Percentiles rank a stretch among this genome's conserved stretches.
phyloP scores from a whole-genome alignment of 2,888 invertebrate genomes.

The Hirtodrosophila trivittata region DNA sequence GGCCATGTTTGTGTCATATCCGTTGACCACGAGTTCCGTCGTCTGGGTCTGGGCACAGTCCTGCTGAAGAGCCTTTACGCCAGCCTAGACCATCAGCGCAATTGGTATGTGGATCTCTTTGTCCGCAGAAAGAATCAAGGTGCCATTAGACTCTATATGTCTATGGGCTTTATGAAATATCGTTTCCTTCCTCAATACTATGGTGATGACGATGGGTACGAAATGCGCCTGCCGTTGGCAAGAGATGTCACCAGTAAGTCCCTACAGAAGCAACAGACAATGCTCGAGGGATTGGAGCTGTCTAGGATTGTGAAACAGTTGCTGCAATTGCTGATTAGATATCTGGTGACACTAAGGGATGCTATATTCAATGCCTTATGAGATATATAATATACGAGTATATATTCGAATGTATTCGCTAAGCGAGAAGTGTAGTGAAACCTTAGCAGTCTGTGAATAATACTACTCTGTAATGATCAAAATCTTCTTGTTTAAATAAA shows the following conservation, averaged over 20 bases:
- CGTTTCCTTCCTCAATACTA: conserved; percentile 30
- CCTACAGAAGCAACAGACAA: background rate
- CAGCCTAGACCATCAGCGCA: conserved; percentile 14
- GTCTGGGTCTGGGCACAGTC: conserved; percentile 45
- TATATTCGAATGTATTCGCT: background rate
- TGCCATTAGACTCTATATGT: conserved; percentile 45
- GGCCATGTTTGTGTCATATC: conserved; percentile 49
- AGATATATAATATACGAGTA: background rate
- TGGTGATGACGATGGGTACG: conserved; percentile 46
- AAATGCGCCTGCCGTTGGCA: conserved; percentile 49
- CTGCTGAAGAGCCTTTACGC: conserved; percentile 28
- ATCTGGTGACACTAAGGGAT: background rate
- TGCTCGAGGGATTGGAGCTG: background rate
- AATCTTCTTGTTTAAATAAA: conserved; percentile 27
- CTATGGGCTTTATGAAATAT: conserved; percentile 41
- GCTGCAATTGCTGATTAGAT: background rate
- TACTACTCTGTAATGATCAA: conserved; percentile 12
- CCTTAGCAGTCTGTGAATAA: conserved; percentile 3
- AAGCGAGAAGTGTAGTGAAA: too few species aligned
- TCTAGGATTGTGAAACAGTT: conserved; percentile 7
- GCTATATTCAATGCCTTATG: conserved; percentile 1
- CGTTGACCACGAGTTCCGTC: conserved; percentile 36
- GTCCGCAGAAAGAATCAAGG: conserved; percentile 42
- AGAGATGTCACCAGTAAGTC: conserved; percentile 25
- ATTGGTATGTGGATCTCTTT: conserved; percentile 47